Percentiles rank a stretch among this genome's conserved stretches.
phyloP scores from a whole-genome alignment of 1,140 invertebrate species.

The Cotesia chilonis region DNA sequence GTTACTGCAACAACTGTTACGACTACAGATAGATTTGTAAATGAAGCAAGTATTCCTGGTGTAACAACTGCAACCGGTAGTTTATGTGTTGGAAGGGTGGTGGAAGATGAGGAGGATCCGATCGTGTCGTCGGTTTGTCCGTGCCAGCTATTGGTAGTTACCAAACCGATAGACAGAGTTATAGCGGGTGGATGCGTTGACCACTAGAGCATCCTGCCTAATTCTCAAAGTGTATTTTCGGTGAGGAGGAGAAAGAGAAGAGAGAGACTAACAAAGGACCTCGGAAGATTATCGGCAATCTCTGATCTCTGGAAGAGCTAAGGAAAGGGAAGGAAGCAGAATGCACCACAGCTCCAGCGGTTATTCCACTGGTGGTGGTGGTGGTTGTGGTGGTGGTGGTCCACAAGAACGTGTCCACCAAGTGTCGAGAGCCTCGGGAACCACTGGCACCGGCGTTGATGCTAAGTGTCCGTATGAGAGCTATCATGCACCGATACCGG shows the following conservation, averaged over 20 bases:
- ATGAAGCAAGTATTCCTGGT: too few relatives aligned
- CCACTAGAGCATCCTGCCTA: conserved; percentile 5
- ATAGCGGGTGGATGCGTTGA: neutral
- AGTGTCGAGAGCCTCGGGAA: conserved; percentile 41
- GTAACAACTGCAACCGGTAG: neutral
- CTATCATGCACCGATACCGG: conserved; percentile 61
- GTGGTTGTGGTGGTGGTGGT: conserved; percentile 44
- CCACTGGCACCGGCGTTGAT: conserved; percentile 43
- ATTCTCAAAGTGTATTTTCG: conserved; percentile 15
- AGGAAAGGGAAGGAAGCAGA: conserved; percentile 1
- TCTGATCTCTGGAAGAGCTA: too few relatives aligned
- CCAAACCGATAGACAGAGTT: conserved; percentile 27
- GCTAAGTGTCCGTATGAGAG: conserved; percentile 62
- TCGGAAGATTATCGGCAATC: neutral
- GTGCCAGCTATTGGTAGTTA: conserved; percentile 35
- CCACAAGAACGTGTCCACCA: conserved; percentile 64
- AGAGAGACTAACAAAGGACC: neutral
- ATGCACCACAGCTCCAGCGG: conserved; percentile 49
- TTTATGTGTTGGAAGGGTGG: neutral
- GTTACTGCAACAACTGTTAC: too few relatives aligned
- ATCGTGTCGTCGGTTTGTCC: conserved; percentile 26
- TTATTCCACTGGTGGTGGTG: neutral
- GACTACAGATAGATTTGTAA: too few relatives aligned
- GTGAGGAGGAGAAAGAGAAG: neutral
- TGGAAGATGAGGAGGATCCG: neutral